Percentiles rank a stretch among this genome's conserved stretches.
Evolutionary conservation across 2,113 vertebrate species (phyloP).

Genomic region (Menura novaehollandiae): DNA sequence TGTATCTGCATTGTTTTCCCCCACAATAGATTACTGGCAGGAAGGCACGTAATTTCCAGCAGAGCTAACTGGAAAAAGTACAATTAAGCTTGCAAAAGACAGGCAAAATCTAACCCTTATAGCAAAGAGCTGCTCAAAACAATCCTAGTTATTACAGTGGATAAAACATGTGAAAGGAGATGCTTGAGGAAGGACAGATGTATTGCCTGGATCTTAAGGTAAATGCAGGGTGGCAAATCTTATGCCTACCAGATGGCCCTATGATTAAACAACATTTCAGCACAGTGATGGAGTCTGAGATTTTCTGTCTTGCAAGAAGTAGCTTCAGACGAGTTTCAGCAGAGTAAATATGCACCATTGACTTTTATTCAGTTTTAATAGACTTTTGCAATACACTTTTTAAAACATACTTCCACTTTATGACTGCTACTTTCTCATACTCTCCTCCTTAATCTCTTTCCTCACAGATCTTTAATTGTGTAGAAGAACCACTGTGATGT

Average conservation of each 20-base stretch:
- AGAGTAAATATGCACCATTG: slow-evolving; percentile 5
- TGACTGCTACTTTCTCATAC: not conserved
- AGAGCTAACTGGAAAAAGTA: not conserved
- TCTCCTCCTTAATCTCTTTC: slow-evolving; percentile 13
- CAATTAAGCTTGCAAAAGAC: not conserved
- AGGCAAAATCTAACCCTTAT: not conserved
- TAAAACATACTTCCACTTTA: not conserved
- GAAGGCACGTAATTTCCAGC: not conserved
- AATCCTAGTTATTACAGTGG: not conserved
- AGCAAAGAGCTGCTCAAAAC: not conserved
- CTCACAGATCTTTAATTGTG: slow-evolving; percentile 28
- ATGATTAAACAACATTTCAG: not conserved
- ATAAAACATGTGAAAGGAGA: not conserved
- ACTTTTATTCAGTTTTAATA: slow-evolving; percentile 41
- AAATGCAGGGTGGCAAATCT: not conserved
- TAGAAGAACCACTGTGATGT: slow-evolving; percentile 23
- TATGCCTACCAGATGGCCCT: not conserved
- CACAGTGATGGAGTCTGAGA: not conserved
- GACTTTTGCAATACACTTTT: not conserved
- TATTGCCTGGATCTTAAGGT: not conserved
- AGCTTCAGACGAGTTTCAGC: not conserved
- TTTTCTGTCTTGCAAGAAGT: not conserved
- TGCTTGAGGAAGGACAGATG: not conserved
- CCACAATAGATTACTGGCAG: not conserved
- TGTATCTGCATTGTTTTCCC: accelerated